Evolutionary conservation across 2,888 invertebrate species (phyloP), one percentile per base, ranked within the genome.

Genomic region (Agrotis segetum): DNA sequence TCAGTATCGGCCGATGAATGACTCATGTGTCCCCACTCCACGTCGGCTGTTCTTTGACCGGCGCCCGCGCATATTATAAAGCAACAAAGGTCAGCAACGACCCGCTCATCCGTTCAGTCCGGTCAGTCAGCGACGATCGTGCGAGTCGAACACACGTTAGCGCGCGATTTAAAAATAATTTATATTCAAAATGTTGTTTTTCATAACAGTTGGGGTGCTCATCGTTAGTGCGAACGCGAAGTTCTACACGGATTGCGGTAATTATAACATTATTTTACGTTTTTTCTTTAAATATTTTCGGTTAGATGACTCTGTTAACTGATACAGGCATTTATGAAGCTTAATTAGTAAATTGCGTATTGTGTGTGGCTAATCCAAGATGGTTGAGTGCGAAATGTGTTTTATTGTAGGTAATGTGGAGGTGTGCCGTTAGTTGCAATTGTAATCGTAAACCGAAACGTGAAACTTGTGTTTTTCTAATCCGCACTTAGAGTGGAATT

Each of bases 221-320:
- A 85, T 95, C 78, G 92, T 92, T 81, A 90, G 93, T 91, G 92
- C 90, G 13, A 90, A 96, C 73, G 96, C 94, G 4, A 95, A 95
- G 74, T 95, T 94, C 88, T 95, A 94, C 89, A 91, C 89, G 74
- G 96, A 96, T 85, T 96, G 96, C 75, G 96, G 96, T 96, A 92
- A 88, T 80, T 90, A 82, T 84, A 61, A 62, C 24, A 74, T 71
- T n/a, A 4, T 29, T 70, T 69, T 7, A 1, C 24, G 11, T 67
- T 34, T 47, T 49, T n/a, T 16, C 17, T 29, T 16, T 44, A 16
- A 52, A 24, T 46, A 17, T 19, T 77, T 61, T 61, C 21, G 50
- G 58, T 64, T 59, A 16, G 14, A 14, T 50, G 19, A 50, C 53
- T 55, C 13, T 40, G 61, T 65, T 68, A 74, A 74, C 62, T 68